phyloP scores from a whole-genome alignment of 2,888 invertebrate species.

The Gastracanthus pulcherrimus region DNA sequence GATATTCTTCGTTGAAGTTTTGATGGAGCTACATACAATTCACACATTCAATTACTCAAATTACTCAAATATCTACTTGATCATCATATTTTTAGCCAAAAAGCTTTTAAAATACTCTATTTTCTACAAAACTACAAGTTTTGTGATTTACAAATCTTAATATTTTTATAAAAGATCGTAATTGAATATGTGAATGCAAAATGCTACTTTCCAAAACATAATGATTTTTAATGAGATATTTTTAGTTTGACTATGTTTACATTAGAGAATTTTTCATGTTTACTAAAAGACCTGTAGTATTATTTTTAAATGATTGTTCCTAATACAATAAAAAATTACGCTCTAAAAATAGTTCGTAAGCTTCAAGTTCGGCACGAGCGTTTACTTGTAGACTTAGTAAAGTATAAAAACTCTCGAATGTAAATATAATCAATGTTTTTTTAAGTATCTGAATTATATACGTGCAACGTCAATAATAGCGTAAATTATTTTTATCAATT shows the following conservation, averaged over 20 bases:
- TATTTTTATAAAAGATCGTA: conserved; percentile 23
- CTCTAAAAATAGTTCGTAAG: conserved; percentile 46
- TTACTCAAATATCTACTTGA: too few species aligned
- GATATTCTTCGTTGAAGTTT: too few species aligned
- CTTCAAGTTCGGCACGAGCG: background rate
- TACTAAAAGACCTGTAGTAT: conserved; percentile 29
- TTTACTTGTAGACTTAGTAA: background rate
- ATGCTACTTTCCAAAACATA: conserved; percentile 16
- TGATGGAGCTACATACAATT: too few species aligned
- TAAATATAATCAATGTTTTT: conserved; percentile 49
- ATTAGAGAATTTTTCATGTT: conserved; percentile 36
- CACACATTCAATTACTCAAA: too few species aligned
- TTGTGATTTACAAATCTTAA: background rate
- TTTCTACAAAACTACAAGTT: too few species aligned
- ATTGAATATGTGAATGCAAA: conserved; percentile 14
- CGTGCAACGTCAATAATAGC: conserved; percentile 44
- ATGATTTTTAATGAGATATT: conserved; percentile 41
- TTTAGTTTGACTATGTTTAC: conserved; percentile 48
- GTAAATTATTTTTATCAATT: conserved; percentile 51
- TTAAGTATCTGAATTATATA: conserved; percentile 43
- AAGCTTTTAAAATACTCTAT: too few species aligned
- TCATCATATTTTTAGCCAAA: too few species aligned
- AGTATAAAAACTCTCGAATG: conserved; percentile 34
- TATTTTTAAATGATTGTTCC: conserved; percentile 42
- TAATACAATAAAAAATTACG: conserved; percentile 18